Percentiles rank a stretch among this genome's conserved stretches.
phyloP scores from a whole-genome alignment of 2,888 invertebrate species.

The Ecliptopera silaceata region DNA sequence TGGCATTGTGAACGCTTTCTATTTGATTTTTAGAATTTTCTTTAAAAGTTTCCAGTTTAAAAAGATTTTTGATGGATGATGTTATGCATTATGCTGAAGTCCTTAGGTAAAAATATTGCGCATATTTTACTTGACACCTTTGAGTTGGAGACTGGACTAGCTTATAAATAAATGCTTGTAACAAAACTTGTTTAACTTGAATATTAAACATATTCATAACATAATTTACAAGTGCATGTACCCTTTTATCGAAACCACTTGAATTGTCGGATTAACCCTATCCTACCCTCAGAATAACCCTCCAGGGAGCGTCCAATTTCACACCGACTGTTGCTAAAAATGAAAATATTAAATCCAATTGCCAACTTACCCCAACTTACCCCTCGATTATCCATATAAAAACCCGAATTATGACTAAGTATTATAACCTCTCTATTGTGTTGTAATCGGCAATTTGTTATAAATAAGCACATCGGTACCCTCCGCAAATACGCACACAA shows the following conservation, averaged over 20 bases:
- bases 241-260: slow-evolving; percentile 54
- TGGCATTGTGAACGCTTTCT: slow-evolving; percentile 40
- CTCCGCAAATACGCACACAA: slow-evolving; percentile 66
- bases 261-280: slow-evolving; percentile 68
- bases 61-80: slow-evolving; percentile 4
- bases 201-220: slow-evolving; percentile 23
- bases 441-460: slow-evolving; percentile 69
- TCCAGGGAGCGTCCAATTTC: slow-evolving; percentile 78
- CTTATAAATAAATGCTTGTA: too few species aligned
- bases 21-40: slow-evolving; percentile 31
- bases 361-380: slow-evolving; percentile 65
- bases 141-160: too few species aligned
- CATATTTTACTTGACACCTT: too few species aligned
- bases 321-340: slow-evolving; percentile 77
- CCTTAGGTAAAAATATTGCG: too few species aligned
- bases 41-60: slow-evolving; percentile 19
- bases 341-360: slow-evolving; percentile 83
- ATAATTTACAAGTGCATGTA: slow-evolving; percentile 40
- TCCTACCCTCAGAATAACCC: slow-evolving; percentile 58
- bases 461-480: slow-evolving; percentile 66
- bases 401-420: slow-evolving; percentile 72
- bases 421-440: slow-evolving; percentile 79
- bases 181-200: background rate
- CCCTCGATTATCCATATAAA: slow-evolving; percentile 71
- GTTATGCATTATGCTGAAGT: background rate